A percentile compares a stretch with the other conserved stretches of the same genome.
Evolutionary conservation across 2,888 invertebrate genomes (phyloP).

Genomic region (Tridacna gigas): DNA sequence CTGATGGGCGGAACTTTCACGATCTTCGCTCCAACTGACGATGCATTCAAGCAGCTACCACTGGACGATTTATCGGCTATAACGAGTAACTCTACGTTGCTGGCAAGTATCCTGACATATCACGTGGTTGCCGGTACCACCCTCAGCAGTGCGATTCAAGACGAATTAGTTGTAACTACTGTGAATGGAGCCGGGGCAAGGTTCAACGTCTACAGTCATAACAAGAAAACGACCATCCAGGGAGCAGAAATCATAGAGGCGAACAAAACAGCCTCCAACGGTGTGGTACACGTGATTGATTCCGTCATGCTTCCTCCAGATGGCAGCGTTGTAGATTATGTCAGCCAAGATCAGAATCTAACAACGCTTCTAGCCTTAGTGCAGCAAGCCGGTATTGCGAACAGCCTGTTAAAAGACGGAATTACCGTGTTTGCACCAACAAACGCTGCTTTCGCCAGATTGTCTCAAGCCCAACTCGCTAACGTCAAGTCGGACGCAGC

Average conservation of each 20-base stretch:
- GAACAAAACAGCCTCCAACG: slow-evolving; percentile 67
- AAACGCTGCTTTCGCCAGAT: slow-evolving; percentile 62
- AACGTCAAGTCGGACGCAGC: slow-evolving; percentile 18
- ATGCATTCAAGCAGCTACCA: slow-evolving; percentile 6
- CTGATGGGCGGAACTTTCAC: slow-evolving; percentile 15
- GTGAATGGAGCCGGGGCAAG: slow-evolving; percentile 16
- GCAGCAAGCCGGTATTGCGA: slow-evolving; percentile 58
- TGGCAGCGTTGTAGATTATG: slow-evolving; percentile 64
- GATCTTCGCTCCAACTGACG: slow-evolving; percentile 11
- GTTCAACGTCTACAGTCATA: slow-evolving; percentile 28
- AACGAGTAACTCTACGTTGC: slow-evolving; percentile 36
- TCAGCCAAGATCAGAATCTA: slow-evolving; percentile 56
- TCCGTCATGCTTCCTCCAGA: slow-evolving; percentile 61
- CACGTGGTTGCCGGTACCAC: slow-evolving; percentile 62
- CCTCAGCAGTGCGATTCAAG: neutral
- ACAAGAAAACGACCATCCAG: slow-evolving; percentile 34
- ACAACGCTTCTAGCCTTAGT: slow-evolving; percentile 62
- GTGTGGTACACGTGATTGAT: slow-evolving; percentile 62
- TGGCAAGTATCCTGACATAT: slow-evolving; percentile 65
- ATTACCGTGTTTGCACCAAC: slow-evolving; percentile 67
- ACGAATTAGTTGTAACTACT: slow-evolving; percentile 2
- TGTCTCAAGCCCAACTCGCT: slow-evolving; percentile 5
- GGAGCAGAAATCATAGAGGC: slow-evolving; percentile 56
- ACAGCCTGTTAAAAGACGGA: slow-evolving; percentile 53
- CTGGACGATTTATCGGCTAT: neutral